Evolutionary conservation across 2,797 vertebrate species (phyloP).

Genomic region (Telmatherina bonti): DNA sequence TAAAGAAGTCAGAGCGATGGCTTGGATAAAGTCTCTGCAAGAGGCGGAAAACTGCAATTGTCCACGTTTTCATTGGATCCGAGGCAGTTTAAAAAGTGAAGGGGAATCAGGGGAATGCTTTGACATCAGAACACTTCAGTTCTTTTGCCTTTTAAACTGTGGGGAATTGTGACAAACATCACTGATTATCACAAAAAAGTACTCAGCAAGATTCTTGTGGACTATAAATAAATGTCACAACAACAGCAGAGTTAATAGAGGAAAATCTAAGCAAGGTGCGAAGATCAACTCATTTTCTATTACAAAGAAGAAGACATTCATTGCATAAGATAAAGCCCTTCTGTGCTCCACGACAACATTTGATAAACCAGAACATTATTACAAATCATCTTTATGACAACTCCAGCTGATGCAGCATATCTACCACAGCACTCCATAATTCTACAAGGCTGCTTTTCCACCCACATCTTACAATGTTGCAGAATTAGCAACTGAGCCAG

Average conservation of each 20-base stretch:
- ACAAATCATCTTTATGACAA: slow-evolving; percentile 43
- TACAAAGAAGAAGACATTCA: not conserved
- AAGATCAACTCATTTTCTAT: not conserved
- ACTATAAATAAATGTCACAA: not conserved
- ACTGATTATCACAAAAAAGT: not conserved
- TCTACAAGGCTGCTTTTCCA: slow-evolving; percentile 60
- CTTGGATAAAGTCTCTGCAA: slow-evolving; percentile 37
- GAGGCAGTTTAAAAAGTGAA: slow-evolving; percentile 23
- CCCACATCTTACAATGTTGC: slow-evolving; percentile 45
- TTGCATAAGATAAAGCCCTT: not conserved
- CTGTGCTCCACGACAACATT: slow-evolving; percentile 13
- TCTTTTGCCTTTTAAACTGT: slow-evolving; percentile 11
- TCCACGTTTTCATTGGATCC: slow-evolving; percentile 41
- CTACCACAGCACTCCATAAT: slow-evolving; percentile 44
- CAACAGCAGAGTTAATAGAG: not conserved
- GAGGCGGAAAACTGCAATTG: slow-evolving; percentile 23
- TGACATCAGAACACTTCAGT: slow-evolving; percentile 6
- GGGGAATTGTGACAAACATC: too few relatives aligned
- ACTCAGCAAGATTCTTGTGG: not conserved
- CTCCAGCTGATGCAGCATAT: slow-evolving; percentile 47
- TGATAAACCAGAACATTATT: slow-evolving; percentile 32
- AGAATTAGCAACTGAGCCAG: slow-evolving; percentile 57
- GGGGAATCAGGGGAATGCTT: slow-evolving; percentile 18
- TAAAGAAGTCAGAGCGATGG: slow-evolving; percentile 37
- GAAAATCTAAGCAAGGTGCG: not conserved